A percentile compares a stretch with the other conserved stretches of the same genome.
Evolutionary conservation across 2,113 vertebrate genomes (phyloP).

Genomic region (Oreochromis niloticus): DNA sequence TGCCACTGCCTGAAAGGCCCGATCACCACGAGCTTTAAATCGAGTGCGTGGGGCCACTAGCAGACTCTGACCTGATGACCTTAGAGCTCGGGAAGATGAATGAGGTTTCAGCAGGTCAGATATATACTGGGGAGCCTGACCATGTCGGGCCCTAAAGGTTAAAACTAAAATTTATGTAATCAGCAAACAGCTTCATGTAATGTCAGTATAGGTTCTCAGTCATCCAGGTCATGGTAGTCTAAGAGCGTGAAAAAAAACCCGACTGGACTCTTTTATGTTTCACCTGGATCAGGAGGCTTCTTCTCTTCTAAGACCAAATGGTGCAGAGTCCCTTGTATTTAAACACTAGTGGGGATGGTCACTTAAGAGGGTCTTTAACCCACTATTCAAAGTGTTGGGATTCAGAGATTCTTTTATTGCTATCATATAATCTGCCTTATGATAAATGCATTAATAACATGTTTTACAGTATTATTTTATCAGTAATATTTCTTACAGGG

Average conservation of each 20-base stretch:
- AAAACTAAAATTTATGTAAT: not conserved
- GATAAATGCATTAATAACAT: no score
- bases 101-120: not conserved
- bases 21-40: not conserved
- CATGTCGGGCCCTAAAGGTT: not conserved
- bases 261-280: not conserved
- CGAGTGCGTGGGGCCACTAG: rapidly evolving
- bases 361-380: no score
- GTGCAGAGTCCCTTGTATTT: no score
- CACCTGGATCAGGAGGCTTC: not conserved
- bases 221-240: not conserved
- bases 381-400: no score
- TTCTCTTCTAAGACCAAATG: no score
- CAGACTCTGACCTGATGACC: not conserved
- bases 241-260: not conserved
- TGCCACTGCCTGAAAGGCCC: no score
- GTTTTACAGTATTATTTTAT: no score
- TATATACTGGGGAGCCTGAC: not conserved
- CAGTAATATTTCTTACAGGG: no score
- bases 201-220: not conserved
- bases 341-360: no score
- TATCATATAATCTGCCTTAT: no score
- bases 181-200: not conserved
- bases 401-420: no score
- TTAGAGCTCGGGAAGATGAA: not conserved